A percentile compares a stretch with the other conserved stretches of the same genome.
phyloP scores from a whole-genome alignment of 2,888 invertebrate species.

The Trissoscelio sp. region DNA sequence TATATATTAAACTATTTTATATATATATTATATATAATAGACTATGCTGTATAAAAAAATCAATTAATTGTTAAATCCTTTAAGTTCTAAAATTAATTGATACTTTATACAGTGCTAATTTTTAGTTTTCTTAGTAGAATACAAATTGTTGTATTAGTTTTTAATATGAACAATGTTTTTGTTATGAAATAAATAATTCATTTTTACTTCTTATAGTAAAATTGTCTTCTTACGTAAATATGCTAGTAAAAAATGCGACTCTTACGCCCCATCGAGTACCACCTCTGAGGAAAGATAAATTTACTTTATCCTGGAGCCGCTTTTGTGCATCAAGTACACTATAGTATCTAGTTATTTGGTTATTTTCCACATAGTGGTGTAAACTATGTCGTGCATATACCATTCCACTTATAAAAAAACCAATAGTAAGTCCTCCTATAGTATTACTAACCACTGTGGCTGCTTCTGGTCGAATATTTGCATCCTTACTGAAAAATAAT shows the following conservation, averaged over 20 bases:
- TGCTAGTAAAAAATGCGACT: slow-evolving; percentile 87
- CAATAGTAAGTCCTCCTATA: slow-evolving; percentile 3
- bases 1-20: too few relatives aligned
- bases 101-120: too few relatives aligned
- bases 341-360: slow-evolving; percentile 89
- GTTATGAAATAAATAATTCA: too few relatives aligned
- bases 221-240: slow-evolving; percentile 38
- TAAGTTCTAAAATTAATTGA: too few relatives aligned
- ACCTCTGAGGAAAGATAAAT: slow-evolving; percentile 89
- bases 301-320: slow-evolving; percentile 89
- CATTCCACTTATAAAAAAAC: not conserved
- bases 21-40: too few relatives aligned
- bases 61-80: too few relatives aligned
- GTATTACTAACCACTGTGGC: slow-evolving; percentile 6
- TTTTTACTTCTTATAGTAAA: too few relatives aligned
- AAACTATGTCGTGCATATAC: slow-evolving; percentile 79
- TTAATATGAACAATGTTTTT: too few relatives aligned
- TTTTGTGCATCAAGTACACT: slow-evolving; percentile 89
- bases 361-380: slow-evolving; percentile 88
- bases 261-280: slow-evolving; percentile 89
- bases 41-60: too few relatives aligned
- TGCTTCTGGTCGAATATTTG: slow-evolving; percentile 25
- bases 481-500: slow-evolving; percentile 15
- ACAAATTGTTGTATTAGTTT: too few relatives aligned
- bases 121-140: too few relatives aligned